phyloP scores from a whole-genome alignment of 2,113 vertebrate species.

The Brachionichthys hirsutus region DNA sequence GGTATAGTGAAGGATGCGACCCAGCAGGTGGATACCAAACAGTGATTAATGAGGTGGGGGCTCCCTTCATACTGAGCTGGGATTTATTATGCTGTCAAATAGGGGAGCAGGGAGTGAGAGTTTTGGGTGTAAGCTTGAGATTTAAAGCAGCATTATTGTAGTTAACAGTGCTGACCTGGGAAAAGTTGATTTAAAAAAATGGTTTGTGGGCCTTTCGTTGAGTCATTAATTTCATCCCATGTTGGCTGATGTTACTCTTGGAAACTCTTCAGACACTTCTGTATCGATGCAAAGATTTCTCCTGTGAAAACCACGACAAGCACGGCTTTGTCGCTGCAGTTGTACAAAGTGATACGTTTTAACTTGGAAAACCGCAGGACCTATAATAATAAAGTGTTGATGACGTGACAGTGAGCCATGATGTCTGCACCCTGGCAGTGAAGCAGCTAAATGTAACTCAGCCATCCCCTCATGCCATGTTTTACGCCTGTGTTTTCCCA shows the following conservation, averaged over 20 bases:
- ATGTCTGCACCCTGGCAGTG: no score
- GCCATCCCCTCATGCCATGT: no score
- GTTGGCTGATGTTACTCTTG: neutral
- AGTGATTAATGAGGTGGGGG: constrained; percentile 38
- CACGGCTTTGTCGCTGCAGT: neutral
- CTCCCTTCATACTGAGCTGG: neutral
- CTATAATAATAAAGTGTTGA: neutral
- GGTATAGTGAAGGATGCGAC: constrained; percentile 52
- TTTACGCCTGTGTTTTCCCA: no score
- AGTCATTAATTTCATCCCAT: neutral
- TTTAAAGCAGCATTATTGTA: neutral
- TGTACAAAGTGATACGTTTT: neutral
- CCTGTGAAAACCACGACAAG: no score
- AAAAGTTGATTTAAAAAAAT: neutral
- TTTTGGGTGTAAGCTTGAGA: no score
- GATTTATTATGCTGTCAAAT: neutral
- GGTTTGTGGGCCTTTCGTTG: neutral
- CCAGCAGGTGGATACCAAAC: constrained; percentile 48
- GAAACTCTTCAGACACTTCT: no score
- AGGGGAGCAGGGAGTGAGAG: neutral
- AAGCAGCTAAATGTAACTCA: no score
- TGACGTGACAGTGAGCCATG: no score
- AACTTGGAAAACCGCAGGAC: neutral
- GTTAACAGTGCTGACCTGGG: neutral
- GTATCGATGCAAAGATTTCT: no score